Percentiles rank a stretch among this genome's conserved stretches.
phyloP scores from a whole-genome alignment of 2,113 vertebrate genomes.

The Tyto alba region DNA sequence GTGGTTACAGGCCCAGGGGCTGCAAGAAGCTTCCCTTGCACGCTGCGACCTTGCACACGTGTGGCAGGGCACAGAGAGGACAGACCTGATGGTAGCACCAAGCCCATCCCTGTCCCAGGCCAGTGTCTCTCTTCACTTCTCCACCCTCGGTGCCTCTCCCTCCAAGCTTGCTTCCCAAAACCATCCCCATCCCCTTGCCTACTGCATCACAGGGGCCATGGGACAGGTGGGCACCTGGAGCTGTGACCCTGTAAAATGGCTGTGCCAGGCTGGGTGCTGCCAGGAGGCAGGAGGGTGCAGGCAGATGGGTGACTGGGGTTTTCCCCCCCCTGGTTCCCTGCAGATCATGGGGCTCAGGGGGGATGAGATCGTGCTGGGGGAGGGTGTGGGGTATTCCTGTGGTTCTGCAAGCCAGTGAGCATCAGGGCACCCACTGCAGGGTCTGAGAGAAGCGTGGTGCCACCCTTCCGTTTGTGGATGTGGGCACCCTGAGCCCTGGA shows the following conservation, averaged over 20 bases:
- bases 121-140: neutral
- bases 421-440: neutral
- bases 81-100: neutral
- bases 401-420: neutral
- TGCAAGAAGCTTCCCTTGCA: neutral
- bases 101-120: neutral
- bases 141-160: neutral
- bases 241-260: neutral
- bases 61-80: neutral
- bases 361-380: rapidly evolving
- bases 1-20: neutral
- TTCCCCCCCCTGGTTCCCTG: neutral
- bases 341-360: neutral
- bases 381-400: too few relatives aligned
- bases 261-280: neutral
- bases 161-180: neutral
- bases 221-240: neutral
- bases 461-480: neutral
- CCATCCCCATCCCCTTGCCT: neutral
- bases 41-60: neutral
- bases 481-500: rapidly evolving
- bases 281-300: neutral
- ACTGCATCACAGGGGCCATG: rapidly evolving
- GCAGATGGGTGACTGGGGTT: neutral
- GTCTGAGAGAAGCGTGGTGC: neutral